Conservation (phyloP, 2,888 invertebrate genomes). For the Meliscaeva auricollis region DNA sequence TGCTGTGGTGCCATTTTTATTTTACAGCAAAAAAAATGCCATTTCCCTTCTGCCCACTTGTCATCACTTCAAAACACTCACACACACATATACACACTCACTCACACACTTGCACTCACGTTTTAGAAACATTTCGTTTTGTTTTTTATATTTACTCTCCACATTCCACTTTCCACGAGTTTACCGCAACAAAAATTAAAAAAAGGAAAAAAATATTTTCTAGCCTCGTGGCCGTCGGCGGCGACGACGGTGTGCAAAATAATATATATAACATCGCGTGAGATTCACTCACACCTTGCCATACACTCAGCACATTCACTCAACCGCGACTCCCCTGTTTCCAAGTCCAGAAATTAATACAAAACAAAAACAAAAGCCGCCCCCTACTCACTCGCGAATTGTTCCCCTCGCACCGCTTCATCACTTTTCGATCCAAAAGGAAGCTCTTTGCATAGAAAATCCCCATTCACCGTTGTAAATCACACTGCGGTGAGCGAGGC, state of each 20-base stretch:
- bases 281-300: constrained; percentile 70
- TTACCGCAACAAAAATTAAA: constrained; percentile 63
- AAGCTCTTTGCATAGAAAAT: constrained; percentile 17
- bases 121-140: constrained; percentile 47
- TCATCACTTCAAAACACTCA: constrained; percentile 21
- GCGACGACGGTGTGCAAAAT: constrained; percentile 8
- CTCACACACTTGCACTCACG: constrained; percentile 2
- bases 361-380: constrained; percentile 44
- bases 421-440: not conserved
- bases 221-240: constrained; percentile 1
- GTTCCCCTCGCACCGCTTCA: constrained; percentile 3
- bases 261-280: constrained; percentile 59
- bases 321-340: constrained; percentile 68
- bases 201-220: constrained; percentile 26
- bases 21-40: constrained; percentile 50
- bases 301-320: constrained; percentile 46
- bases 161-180: constrained; percentile 64
- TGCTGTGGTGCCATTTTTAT: constrained; percentile 73
- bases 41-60: constrained; percentile 38
- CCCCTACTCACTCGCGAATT: constrained; percentile 61
- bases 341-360: constrained; percentile 36
- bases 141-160: constrained; percentile 37
- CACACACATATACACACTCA: not conserved
- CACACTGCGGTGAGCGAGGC: constrained; percentile 39
- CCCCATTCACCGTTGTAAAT: constrained; percentile 48